Base-by-base conservation (phyloP, 2,888 invertebrate species). In the Norana najaformis region DNA sequence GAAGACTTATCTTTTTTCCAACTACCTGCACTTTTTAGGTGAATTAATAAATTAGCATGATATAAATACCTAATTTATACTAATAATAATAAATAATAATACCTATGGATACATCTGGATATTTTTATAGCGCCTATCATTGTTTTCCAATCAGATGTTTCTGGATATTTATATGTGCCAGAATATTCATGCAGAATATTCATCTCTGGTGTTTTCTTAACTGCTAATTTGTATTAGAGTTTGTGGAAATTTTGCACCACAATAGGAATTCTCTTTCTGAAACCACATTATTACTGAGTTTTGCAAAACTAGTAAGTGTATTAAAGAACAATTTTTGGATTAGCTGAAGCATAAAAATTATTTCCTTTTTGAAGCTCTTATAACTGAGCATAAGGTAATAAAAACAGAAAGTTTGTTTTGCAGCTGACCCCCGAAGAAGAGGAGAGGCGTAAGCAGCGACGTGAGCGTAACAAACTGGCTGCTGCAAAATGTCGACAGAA, bases 401-500 rank as follows among this genome's bases (percentile, higher is more conserved):
- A n/a, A 30, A 69, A 69, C n/a, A 8, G 69, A 69, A 69, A 30
- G 8, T 69, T 69, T 8, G 1, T n/a, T 69, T 69, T 30, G n/a
- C 69, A 89, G 89, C 37, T 89, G 53, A 82, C 82, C 47, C 36
- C 90, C 2, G 98, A 99, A 95, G 99, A 99, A 94, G 98, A 98
- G 94, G 98, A 98, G 93, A 96, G 98, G 91, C 96, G 98, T 89
- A 96, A 97, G 93, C 95, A 98, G 83, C 96, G 99, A 39, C 96
- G 99, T 88, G 98, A 99, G 94, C 96, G 99, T 91, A 99, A 99
- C 95, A 99, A 99, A 95, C 96, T 98, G 96, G 99, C 99, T 69
- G 99, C 99, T 90, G 99, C 99, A 0, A 96, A 99, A 92, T 99
- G 99, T 95, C 96, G 99, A 94, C 98, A 99, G 95, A 96, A 99